These are phyloP conservation scores for Cynaeus angustus DNA, from an alignment of 2,888 invertebrate genomes.

Conservation along the genomic window DNA sequence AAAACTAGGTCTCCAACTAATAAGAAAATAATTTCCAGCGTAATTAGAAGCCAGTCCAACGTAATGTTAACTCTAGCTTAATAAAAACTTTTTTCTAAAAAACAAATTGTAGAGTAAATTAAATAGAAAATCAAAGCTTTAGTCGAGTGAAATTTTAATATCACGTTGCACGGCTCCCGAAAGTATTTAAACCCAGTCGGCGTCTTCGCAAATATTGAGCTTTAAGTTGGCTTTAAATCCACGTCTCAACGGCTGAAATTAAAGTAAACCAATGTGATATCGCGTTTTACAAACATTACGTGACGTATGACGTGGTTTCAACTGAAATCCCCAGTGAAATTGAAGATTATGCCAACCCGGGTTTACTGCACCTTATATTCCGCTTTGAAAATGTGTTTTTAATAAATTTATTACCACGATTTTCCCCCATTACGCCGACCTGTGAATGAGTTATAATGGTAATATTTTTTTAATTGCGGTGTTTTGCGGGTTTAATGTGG, in stretches of 20 bases:
- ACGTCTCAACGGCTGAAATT: constrained; percentile 23
- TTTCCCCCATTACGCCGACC: constrained; percentile 23
- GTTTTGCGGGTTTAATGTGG: constrained; percentile 22
- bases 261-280: constrained; percentile 36
- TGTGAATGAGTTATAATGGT: constrained; percentile 37
- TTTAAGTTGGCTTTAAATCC: constrained; percentile 15
- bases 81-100: too few relatives aligned
- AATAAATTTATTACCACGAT: constrained; percentile 44
- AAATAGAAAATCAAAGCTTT: constrained; percentile 11
- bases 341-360: constrained; percentile 37
- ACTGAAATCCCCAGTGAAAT: constrained; percentile 41
- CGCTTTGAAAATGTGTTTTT: constrained; percentile 43
- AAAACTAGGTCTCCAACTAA: too few relatives aligned
- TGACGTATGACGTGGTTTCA: constrained; percentile 40
- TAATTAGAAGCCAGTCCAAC: too few relatives aligned
- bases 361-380: constrained; percentile 22
- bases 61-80: too few relatives aligned
- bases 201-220: constrained; percentile 20
- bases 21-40: too few relatives aligned
- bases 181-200: constrained; percentile 20
- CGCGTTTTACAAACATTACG: constrained; percentile 38
- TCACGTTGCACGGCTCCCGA: neutral
- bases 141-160: constrained; percentile 25
- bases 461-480: constrained; percentile 43
- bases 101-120: constrained; percentile 19